phyloP scores from a whole-genome alignment of 30 jellyfish, hydroid and myxozoan species.

The Catostylus mosaicus region DNA sequence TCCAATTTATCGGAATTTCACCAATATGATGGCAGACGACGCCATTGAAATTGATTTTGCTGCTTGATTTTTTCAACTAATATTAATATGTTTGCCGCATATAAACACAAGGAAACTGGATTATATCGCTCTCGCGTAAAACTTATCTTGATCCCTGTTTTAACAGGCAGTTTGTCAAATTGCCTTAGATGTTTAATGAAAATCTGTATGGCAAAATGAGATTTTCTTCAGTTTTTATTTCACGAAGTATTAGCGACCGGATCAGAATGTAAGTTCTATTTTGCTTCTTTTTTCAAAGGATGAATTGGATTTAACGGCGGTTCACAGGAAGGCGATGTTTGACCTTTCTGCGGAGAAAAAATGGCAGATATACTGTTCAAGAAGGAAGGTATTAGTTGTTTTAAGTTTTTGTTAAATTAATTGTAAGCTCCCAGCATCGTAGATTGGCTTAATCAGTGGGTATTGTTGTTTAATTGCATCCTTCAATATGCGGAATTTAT shows the following conservation, averaged over 20 bases:
- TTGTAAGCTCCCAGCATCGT: neutral
- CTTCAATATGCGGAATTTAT: neutral
- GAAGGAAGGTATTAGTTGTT: slow-evolving; percentile 73
- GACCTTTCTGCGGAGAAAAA: slow-evolving; percentile 93
- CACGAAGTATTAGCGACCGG: neutral
- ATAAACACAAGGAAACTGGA: neutral
- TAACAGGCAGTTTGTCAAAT: slow-evolving; percentile 9
- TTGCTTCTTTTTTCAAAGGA: slow-evolving; percentile 59
- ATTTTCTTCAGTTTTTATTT: neutral
- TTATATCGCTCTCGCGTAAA: neutral
- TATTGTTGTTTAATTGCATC: neutral
- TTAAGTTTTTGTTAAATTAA: neutral
- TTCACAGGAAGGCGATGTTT: slow-evolving; percentile 95
- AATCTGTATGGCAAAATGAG: neutral
- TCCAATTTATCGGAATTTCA: slow-evolving; percentile 2
- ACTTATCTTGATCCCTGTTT: slow-evolving; percentile 4
- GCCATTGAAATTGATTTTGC: slow-evolving; percentile 7
- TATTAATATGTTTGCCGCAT: neutral
- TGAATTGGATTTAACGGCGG: slow-evolving; percentile 93
- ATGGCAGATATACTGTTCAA: slow-evolving; percentile 96
- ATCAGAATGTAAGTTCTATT: neutral
- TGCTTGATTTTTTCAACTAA: neutral
- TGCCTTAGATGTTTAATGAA: neutral
- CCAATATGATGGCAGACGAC: neutral
- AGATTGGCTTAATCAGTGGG: slow-evolving; percentile 9